A percentile compares a stretch with the other conserved stretches of the same genome.
Conservation (phyloP, 2,113 vertebrate species). For the Sarotherodon lohbergeri region DNA sequence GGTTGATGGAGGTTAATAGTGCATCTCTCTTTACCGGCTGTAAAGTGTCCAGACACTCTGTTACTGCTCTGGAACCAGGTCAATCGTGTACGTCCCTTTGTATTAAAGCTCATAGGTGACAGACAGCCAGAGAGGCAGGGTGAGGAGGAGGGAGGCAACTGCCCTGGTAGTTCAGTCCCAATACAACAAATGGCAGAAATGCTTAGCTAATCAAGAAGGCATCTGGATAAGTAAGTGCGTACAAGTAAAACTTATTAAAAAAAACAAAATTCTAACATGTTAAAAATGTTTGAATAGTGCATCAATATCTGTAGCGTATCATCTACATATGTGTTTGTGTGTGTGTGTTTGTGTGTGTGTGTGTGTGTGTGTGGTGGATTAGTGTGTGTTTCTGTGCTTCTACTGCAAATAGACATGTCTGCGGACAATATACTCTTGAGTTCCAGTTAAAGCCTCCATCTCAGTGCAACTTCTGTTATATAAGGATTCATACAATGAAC, state of each 20-base stretch:
- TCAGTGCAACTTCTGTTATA: constrained; percentile 31
- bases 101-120: constrained; percentile 58
- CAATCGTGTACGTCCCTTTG: constrained; percentile 58
- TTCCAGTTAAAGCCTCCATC: not conserved
- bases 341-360: not conserved
- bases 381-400: not conserved
- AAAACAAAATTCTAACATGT: not conserved
- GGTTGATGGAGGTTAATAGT: constrained; percentile 67
- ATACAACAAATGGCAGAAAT: not conserved
- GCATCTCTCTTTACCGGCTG: constrained; percentile 49
- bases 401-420: not conserved
- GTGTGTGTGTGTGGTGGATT: not conserved
- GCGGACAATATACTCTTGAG: not conserved
- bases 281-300: not conserved
- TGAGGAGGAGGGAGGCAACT: not conserved
- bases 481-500: constrained; percentile 28
- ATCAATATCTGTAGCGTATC: not conserved
- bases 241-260: not conserved
- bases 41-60: constrained; percentile 59
- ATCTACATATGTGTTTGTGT: not conserved
- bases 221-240: not conserved
- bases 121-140: not conserved
- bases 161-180: not conserved
- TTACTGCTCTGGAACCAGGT: constrained; percentile 56
- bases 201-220: not conserved